phyloP scores from a whole-genome alignment of 1,140 invertebrate genomes.

The Bombyx mori region DNA sequence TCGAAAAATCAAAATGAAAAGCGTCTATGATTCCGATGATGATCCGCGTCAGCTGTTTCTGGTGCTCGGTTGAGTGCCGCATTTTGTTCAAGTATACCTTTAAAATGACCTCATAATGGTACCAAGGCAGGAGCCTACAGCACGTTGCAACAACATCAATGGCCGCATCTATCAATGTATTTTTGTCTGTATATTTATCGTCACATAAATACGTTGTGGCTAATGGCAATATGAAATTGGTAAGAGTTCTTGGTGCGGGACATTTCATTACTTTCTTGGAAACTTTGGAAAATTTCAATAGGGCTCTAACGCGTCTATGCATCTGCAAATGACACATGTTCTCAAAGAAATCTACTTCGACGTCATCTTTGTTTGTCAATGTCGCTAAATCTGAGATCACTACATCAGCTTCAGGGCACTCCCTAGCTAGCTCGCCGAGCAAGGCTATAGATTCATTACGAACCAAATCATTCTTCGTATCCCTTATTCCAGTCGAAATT shows the following conservation, averaged over 20 bases:
- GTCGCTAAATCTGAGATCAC: slow-evolving; percentile 81
- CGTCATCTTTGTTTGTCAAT: slow-evolving; percentile 81
- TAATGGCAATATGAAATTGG: slow-evolving; percentile 89
- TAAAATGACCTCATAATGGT: slow-evolving; percentile 86
- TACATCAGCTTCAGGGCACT: slow-evolving; percentile 79
- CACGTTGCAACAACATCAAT: slow-evolving; percentile 83
- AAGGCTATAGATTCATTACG: slow-evolving; percentile 83
- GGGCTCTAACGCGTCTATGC: slow-evolving; percentile 84
- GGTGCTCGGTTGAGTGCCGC: slow-evolving; percentile 78
- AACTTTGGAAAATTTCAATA: slow-evolving; percentile 78
- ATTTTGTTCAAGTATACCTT: slow-evolving; percentile 86
- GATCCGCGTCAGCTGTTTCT: slow-evolving; percentile 87
- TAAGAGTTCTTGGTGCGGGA: slow-evolving; percentile 79
- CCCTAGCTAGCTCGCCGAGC: slow-evolving; percentile 80
- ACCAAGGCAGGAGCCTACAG: slow-evolving; percentile 86
- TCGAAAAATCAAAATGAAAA: slow-evolving; percentile 93
- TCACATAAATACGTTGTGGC: slow-evolving; percentile 85
- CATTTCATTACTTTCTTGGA: slow-evolving; percentile 72
- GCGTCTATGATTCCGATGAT: slow-evolving; percentile 88
- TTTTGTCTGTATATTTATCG: slow-evolving; percentile 81
- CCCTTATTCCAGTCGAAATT: slow-evolving; percentile 78
- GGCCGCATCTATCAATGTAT: slow-evolving; percentile 87
- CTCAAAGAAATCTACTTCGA: slow-evolving; percentile 94
- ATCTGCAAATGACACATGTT: slow-evolving; percentile 91
- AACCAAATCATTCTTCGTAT: slow-evolving; percentile 76